Conservation (phyloP, 2,113 vertebrate genomes). For the Plecotus auritus region DNA sequence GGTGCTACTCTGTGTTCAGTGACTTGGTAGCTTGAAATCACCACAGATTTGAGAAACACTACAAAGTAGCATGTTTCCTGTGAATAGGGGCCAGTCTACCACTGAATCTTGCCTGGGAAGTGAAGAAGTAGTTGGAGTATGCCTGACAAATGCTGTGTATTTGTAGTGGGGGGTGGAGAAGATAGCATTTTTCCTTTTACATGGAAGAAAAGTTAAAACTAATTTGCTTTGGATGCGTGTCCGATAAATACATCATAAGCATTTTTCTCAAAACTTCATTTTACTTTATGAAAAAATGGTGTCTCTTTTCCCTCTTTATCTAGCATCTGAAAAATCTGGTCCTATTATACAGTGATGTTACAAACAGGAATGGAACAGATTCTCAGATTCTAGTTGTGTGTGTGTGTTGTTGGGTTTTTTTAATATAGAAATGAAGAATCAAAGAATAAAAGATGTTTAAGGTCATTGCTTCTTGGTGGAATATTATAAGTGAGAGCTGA, state of each 20-base stretch:
- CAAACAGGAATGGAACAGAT: neutral
- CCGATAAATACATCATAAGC: neutral
- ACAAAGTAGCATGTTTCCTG: neutral
- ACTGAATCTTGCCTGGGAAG: neutral
- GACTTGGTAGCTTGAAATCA: neutral
- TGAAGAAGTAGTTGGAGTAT: neutral
- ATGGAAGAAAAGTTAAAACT: constrained; percentile 31
- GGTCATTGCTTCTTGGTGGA: neutral
- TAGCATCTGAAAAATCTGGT: neutral
- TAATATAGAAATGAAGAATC: neutral
- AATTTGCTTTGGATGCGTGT: neutral
- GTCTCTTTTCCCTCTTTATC: neutral
- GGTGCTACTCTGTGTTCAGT: neutral
- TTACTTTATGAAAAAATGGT: neutral
- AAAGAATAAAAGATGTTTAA: neutral
- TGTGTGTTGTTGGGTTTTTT: too few species aligned
- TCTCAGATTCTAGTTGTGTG: neutral
- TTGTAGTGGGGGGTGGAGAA: too few species aligned
- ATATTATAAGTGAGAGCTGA: neutral
- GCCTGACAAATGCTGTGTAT: neutral
- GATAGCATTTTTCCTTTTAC: neutral
- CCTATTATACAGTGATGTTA: neutral
- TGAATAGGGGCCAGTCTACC: neutral
- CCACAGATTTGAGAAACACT: neutral
- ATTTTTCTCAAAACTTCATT: constrained; percentile 39